phyloP scores from a whole-genome alignment of 2,113 vertebrate species.

The Talpa occidentalis region DNA sequence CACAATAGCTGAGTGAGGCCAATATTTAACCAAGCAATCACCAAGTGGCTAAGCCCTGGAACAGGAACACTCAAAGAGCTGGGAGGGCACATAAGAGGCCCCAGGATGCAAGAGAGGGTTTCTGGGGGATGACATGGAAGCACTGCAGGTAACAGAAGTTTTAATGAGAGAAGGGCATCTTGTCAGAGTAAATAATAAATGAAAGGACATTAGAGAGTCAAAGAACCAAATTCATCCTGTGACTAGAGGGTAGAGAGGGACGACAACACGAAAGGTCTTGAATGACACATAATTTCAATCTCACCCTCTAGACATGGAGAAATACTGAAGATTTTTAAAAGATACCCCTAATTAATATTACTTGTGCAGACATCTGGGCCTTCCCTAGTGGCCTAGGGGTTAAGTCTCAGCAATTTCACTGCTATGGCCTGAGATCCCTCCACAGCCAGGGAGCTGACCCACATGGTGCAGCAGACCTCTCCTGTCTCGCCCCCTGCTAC shows the following conservation, averaged over 20 bases:
- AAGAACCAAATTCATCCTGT: background rate
- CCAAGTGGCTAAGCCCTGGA: background rate
- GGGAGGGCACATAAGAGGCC: background rate
- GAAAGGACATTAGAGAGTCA: background rate
- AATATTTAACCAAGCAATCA: background rate
- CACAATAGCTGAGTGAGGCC: background rate
- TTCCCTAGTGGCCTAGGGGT: too few species aligned
- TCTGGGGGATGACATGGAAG: background rate
- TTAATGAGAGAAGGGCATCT: background rate
- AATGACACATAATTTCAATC: background rate
- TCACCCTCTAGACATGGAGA: background rate
- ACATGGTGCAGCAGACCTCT: too few species aligned
- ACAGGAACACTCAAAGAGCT: background rate
- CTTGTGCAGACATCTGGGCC: background rate
- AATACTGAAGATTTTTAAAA: background rate
- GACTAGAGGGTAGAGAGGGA: background rate
- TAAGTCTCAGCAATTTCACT: too few species aligned
- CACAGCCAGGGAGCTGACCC: too few species aligned
- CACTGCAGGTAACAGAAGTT: background rate
- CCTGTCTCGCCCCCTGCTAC: too few species aligned
- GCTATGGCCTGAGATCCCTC: too few species aligned
- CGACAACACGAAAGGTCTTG: background rate
- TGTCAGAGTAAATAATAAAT: background rate
- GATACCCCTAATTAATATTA: background rate
- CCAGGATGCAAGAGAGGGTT: background rate